A percentile compares a stretch with the other conserved stretches of the same genome.
phyloP scores from a whole-genome alignment of 2,888 invertebrate species.

The Nesidiocoris tenuis region DNA sequence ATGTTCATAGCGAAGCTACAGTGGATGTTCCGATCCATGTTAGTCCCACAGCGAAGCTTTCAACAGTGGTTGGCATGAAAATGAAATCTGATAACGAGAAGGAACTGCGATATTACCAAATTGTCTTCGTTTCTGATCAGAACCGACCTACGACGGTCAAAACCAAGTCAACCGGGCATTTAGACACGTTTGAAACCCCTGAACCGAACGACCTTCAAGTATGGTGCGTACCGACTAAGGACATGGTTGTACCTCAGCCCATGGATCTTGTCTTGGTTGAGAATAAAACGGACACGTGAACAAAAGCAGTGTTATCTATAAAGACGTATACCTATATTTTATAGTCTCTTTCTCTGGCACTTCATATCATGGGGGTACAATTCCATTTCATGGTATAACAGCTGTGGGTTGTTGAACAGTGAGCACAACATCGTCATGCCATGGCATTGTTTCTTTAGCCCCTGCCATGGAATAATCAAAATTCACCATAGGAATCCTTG shows the following conservation, averaged over 20 bases:
- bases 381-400: no score
- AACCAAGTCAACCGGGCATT: no score
- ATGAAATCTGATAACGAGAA: conserved; percentile 3
- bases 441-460: no score
- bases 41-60: background rate
- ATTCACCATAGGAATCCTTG: no score
- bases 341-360: no score
- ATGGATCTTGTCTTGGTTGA: background rate
- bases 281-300: background rate
- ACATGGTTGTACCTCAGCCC: background rate
- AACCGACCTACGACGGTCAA: no score
- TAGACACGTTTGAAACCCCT: background rate
- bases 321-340: no score
- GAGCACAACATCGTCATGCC: no score
- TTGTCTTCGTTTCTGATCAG: background rate
- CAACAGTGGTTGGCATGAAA: conserved; percentile 1
- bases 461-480: no score
- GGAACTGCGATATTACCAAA: conserved; percentile 20
- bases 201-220: background rate
- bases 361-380: no score
- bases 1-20: conserved; percentile 13
- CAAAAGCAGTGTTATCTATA: no score
- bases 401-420: no score
- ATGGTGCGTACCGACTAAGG: background rate
- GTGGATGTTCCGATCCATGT: conserved; percentile 18